phyloP scores from a whole-genome alignment of 2,888 invertebrate species.

The Xestoiulus laeticollis region DNA sequence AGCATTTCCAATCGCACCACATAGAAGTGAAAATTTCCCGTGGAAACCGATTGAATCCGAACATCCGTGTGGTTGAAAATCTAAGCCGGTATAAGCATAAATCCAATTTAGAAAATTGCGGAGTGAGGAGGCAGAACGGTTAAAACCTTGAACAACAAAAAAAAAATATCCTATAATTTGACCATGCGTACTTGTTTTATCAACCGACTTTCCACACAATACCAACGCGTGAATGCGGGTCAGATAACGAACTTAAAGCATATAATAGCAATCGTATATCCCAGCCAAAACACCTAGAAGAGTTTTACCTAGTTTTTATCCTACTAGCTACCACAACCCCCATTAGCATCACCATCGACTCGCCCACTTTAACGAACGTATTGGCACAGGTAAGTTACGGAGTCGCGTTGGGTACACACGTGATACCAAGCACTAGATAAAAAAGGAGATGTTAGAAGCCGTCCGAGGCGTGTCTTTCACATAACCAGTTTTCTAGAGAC shows the following conservation, averaged over 20 bases:
- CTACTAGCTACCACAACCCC: not conserved
- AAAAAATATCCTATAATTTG: not conserved
- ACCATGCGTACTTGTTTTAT: not conserved
- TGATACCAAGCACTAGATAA: not conserved
- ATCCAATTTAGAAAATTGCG: not conserved
- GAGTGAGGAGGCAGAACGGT: not conserved
- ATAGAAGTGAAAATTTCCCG: not conserved
- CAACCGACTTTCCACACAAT: not conserved
- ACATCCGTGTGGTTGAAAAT: not conserved
- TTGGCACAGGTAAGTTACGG: constrained; percentile 23
- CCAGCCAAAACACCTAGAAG: not conserved
- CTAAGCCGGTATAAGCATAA: not conserved
- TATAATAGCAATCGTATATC: not conserved
- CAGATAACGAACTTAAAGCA: not conserved
- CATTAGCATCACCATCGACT: not conserved
- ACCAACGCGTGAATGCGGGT: constrained; percentile 7
- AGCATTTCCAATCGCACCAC: not conserved
- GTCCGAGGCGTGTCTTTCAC: not conserved
- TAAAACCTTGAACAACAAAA: constrained; percentile 12
- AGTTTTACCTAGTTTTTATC: not conserved
- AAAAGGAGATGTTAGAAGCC: not conserved
- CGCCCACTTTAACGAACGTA: constrained; percentile 23
- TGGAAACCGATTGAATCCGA: not conserved
- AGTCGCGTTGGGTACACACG: not conserved
- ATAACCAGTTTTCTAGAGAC: not conserved